Conservation (phyloP, 1,140 invertebrate species). For the Antheraea pernyi region DNA sequence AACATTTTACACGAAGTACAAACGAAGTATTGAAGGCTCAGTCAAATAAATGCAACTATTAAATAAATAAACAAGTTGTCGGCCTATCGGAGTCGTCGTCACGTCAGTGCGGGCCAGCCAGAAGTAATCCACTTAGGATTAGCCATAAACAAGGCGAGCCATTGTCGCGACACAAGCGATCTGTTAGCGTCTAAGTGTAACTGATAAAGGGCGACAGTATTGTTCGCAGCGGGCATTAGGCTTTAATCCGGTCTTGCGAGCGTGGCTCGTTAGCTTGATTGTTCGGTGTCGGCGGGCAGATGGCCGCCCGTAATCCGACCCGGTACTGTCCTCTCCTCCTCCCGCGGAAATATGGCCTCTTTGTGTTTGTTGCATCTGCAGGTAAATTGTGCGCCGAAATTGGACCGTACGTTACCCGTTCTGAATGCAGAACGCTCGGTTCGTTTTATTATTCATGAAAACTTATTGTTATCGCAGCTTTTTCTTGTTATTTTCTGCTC, state of each 20-base stretch:
- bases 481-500: slow-evolving; percentile 7
- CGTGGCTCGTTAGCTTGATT: slow-evolving; percentile 73
- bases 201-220: slow-evolving; percentile 70
- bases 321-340: slow-evolving; percentile 44
- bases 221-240: slow-evolving; percentile 72
- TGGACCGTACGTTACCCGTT: slow-evolving; percentile 66
- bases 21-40: no score
- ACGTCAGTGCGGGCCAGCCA: slow-evolving; percentile 31
- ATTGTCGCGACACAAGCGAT: slow-evolving; percentile 68
- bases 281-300: slow-evolving; percentile 69
- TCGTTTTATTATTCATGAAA: slow-evolving; percentile 68
- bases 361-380: slow-evolving; percentile 77
- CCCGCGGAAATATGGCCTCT: slow-evolving; percentile 67
- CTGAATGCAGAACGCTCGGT: slow-evolving; percentile 60
- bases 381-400: slow-evolving; percentile 74
- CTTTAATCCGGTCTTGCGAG: slow-evolving; percentile 70
- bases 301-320: slow-evolving; percentile 71
- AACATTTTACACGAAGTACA: no score
- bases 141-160: slow-evolving; percentile 68
- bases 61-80: slow-evolving; percentile 7
- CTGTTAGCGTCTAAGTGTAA: slow-evolving; percentile 70
- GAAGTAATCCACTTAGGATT: slow-evolving; percentile 75
- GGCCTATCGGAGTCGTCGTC: slow-evolving; percentile 8
- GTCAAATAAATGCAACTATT: neutral
- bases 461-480: slow-evolving; percentile 67